phyloP scores from a whole-genome alignment of 1,140 invertebrate species.

The Cataglyphis hispanica region DNA sequence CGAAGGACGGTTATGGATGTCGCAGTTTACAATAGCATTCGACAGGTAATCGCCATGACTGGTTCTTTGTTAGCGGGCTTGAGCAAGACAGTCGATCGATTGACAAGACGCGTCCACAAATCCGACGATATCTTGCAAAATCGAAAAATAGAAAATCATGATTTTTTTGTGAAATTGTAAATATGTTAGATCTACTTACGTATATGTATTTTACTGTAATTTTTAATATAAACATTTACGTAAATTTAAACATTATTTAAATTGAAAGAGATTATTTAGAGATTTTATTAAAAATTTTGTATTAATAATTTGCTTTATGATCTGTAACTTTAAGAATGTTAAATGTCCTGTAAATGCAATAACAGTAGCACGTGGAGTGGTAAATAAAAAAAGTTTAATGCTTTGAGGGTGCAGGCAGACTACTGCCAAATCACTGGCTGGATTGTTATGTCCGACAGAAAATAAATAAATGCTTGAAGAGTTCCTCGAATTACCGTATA shows the following conservation, averaged over 20 bases:
- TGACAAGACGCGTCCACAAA: conserved; percentile 33
- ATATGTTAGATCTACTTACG: not conserved
- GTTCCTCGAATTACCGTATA: conserved; percentile 58
- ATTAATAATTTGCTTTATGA: conserved; percentile 6
- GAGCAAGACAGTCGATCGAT: conserved; percentile 22
- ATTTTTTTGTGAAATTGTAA: not conserved
- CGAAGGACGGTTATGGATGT: conserved; percentile 58
- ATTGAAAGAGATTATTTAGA: not conserved
- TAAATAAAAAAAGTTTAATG: conserved; percentile 27
- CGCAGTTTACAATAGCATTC: conserved; percentile 55
- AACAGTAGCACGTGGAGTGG: not conserved
- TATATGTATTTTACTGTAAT: not conserved
- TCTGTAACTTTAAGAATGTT: not conserved
- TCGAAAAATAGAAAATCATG: not conserved
- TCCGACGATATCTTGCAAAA: conserved; percentile 27
- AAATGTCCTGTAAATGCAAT: conserved; percentile 17
- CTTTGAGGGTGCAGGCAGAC: not conserved
- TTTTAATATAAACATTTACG: not conserved
- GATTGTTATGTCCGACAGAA: conserved; percentile 35
- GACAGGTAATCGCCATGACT: conserved; percentile 58
- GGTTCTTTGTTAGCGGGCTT: conserved; percentile 48
- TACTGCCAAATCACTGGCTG: conserved; percentile 10
- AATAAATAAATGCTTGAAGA: conserved; percentile 60
- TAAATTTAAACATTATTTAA: not conserved
- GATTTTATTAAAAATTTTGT: conserved; percentile 13